phyloP scores from a whole-genome alignment of 2,888 invertebrate species.

The Chrysotoxum bicinctum region DNA sequence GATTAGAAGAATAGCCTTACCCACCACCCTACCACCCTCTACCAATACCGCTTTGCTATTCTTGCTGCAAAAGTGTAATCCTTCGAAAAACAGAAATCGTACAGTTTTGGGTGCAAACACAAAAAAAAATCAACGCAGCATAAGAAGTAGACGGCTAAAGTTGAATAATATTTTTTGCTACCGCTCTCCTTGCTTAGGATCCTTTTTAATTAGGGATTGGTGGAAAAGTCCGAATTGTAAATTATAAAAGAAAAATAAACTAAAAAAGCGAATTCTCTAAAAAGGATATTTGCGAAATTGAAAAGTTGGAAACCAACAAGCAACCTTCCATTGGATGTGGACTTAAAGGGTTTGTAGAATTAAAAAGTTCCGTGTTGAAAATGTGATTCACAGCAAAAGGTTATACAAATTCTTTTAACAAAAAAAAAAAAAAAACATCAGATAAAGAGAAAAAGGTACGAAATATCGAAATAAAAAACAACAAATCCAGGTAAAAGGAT shows the following conservation, averaged over 20 bases:
- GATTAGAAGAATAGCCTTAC: constrained; percentile 25
- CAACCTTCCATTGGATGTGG: constrained; percentile 13
- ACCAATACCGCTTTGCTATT: background rate
- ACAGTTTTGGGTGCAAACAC: background rate
- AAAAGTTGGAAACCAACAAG: constrained; percentile 63
- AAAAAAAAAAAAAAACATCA: constrained; percentile 1
- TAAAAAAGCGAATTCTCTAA: constrained; percentile 28
- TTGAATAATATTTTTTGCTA: constrained; percentile 28
- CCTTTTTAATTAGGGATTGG: constrained; percentile 68
- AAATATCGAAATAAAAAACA: background rate
- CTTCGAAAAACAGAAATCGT: background rate
- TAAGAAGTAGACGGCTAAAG: constrained; percentile 17
- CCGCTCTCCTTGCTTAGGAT: constrained; percentile 30
- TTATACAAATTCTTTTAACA: constrained; percentile 49
- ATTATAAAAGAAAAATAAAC: constrained; percentile 3
- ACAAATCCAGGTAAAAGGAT: constrained; percentile 1
- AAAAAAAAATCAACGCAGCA: background rate
- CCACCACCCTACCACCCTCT: background rate
- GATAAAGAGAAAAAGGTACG: constrained; percentile 16
- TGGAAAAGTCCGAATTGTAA: constrained; percentile 52
- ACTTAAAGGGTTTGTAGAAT: background rate
- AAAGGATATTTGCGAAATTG: constrained; percentile 66
- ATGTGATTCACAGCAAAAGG: constrained; percentile 49
- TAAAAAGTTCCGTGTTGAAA: constrained; percentile 54
- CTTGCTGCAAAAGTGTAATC: background rate